Percentiles rank a stretch among this genome's conserved stretches.
These are phyloP conservation scores for Pachydiplax longipennis DNA, from an alignment of 2,888 invertebrate species.

Conservation along the genomic window DNA sequence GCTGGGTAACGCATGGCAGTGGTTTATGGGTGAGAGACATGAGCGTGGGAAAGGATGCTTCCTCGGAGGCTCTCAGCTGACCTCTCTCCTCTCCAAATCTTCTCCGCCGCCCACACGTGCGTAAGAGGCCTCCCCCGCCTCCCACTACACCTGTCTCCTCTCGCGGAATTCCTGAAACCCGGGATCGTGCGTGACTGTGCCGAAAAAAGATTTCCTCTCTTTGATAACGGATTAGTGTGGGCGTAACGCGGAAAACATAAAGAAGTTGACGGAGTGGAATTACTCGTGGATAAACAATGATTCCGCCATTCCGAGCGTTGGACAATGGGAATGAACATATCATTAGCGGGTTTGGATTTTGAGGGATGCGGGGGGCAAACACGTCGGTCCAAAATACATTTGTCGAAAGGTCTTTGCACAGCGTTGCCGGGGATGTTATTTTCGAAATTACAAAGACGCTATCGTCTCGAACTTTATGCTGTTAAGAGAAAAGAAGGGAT, in stretches of 20 bases:
- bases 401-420: too few relatives aligned
- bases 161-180: background rate
- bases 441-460: too few relatives aligned
- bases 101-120: background rate
- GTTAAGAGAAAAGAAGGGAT: too few relatives aligned
- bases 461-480: too few relatives aligned
- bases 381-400: too few relatives aligned
- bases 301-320: background rate
- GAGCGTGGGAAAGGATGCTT: background rate
- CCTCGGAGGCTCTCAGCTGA: background rate
- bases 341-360: too few relatives aligned
- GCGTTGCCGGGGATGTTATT: too few relatives aligned
- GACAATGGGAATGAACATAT: background rate
- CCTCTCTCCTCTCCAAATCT: background rate
- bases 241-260: background rate
- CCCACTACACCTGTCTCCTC: slow-evolving; percentile 10
- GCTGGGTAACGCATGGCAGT: background rate
- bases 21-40: background rate
- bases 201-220: background rate
- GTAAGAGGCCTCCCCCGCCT: background rate
- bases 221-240: background rate
- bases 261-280: background rate
- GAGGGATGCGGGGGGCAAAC: too few relatives aligned
- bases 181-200: background rate
- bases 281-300: background rate